Evolutionary conservation across 2,888 invertebrate species (phyloP), one percentile per base, ranked within the genome.

Genomic region (Drosophila neotestacea): DNA sequence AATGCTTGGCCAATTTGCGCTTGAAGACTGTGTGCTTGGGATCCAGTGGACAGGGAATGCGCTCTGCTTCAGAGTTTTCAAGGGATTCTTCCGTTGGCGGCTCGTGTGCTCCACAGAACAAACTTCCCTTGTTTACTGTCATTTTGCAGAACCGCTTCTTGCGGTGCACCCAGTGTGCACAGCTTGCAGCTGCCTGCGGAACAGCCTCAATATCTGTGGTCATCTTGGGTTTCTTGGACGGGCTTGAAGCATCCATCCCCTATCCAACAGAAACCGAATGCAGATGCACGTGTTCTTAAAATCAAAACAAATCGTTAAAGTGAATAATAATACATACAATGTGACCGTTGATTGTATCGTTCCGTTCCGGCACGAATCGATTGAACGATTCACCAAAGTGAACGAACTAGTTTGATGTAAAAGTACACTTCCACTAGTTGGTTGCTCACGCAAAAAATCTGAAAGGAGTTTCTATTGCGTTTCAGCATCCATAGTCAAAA

Each of bases 101-200:
- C 70, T 94, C 93, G 90, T 96, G 96, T 88, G 96, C 96, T 0
- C 96, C 96, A 88, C 96, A 96, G 89, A 94, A 96, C 68, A 94
- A 92, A 22, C 94, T 94, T 0, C 95, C 95, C n/a, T 94, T 93
- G 71, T 94, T 94, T 5, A 95, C 95, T 0, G 95, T 94, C 96
- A 96, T 96, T 77, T 96, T 95, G 88, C 96, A 96, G 72, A 94
- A 94, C 2, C 96, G 94, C 87, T 96, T 96, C 82, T 96, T 96
- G 30, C 96, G 93, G 38, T 93, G 85, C 0, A 96, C 95, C 90
- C 94, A 96, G 91, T 94, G 94, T 64, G 94, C 94, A 81, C 95
- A 95, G 76, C 93, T 94, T n/a, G 9, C 11, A 11, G 16, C 2
- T 28, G 6, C 4, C 1, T 42, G 30, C 28, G 34, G n/a, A 5